These are phyloP conservation scores for Planiliza haematocheilus DNA, from an alignment of 2,113 vertebrate genomes.

Conservation along the genomic window DNA sequence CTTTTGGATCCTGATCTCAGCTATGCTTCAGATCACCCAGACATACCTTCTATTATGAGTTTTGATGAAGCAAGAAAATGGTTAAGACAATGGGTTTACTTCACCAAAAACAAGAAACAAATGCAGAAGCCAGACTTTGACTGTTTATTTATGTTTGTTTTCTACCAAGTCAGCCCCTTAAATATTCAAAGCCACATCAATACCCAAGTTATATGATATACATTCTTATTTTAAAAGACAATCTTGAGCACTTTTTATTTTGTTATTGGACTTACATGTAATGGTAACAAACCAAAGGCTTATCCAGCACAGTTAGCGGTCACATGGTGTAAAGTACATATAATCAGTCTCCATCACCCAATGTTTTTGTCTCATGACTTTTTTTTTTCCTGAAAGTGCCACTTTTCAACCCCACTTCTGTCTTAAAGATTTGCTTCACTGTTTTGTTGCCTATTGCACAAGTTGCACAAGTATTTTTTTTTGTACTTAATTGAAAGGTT, in stretches of 20 bases:
- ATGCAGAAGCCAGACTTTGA: conserved; percentile 27
- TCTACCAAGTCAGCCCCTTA: conserved; percentile 45
- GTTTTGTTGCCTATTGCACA: conserved; percentile 65
- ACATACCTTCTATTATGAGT: conserved; percentile 46
- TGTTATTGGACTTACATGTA: conserved; percentile 39
- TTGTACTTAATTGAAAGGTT: conserved; percentile 45
- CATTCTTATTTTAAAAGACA: conserved; percentile 62
- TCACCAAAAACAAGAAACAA: conserved; percentile 32
- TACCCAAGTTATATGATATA: conserved; percentile 44
- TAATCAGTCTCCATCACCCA: conserved; percentile 41
- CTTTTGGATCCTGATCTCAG: conserved; percentile 33
- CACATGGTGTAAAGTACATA: conserved; percentile 56
- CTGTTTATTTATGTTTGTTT: conserved; percentile 66
- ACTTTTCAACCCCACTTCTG: conserved; percentile 44
- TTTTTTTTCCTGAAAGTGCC: conserved; percentile 57
- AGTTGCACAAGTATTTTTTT: conserved; percentile 73
- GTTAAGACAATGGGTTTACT: conserved; percentile 38
- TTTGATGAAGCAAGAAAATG: conserved; percentile 38
- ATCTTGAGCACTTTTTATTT: conserved; percentile 69
- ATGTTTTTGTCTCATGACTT: conserved; percentile 37
- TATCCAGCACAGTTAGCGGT: conserved; percentile 41
- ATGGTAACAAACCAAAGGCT: conserved; percentile 56
- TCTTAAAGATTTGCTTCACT: conserved; percentile 16
- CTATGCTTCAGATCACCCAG: conserved; percentile 48
- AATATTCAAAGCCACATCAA: conserved; percentile 43